Evolutionary conservation across 2,888 invertebrate genomes (phyloP).

Genomic region (Sinhomidia bicolor): DNA sequence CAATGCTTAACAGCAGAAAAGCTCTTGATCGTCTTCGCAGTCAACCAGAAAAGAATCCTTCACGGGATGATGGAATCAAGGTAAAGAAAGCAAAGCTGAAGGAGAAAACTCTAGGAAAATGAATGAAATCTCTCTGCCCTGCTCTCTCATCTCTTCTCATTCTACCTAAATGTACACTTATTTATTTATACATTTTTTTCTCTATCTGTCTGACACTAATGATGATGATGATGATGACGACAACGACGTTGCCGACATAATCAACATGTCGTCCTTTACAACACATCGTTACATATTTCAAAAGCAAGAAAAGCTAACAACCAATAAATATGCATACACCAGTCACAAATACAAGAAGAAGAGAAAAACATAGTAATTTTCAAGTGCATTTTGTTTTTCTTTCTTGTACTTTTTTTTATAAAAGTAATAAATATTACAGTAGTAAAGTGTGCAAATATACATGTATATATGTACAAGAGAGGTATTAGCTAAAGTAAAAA

Average conservation of each 20-base stretch:
- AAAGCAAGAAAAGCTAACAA: not conserved
- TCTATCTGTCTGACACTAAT: not conserved
- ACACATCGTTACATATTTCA: not conserved
- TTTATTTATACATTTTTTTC: not conserved
- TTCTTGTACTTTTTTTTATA: no score
- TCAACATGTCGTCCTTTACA: conserved; percentile 2
- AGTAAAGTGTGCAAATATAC: not conserved
- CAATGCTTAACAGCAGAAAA: no score
- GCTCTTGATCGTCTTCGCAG: not conserved
- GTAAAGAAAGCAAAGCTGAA: conserved; percentile 16
- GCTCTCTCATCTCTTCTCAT: no score
- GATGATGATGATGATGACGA: not conserved
- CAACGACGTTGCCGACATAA: not conserved
- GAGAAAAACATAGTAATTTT: no score
- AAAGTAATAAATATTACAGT: not conserved
- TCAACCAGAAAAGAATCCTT: not conserved
- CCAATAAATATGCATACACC: conserved; percentile 11
- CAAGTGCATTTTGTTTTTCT: not conserved
- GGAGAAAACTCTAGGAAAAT: not conserved
- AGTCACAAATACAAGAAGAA: no score
- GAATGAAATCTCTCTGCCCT: not conserved
- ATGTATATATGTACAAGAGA: not conserved
- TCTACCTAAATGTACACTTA: no score
- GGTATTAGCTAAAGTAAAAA: no score
- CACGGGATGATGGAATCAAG: conserved; percentile 17